phyloP scores from a whole-genome alignment of 2,888 invertebrate species.

The Acronicta alni region DNA sequence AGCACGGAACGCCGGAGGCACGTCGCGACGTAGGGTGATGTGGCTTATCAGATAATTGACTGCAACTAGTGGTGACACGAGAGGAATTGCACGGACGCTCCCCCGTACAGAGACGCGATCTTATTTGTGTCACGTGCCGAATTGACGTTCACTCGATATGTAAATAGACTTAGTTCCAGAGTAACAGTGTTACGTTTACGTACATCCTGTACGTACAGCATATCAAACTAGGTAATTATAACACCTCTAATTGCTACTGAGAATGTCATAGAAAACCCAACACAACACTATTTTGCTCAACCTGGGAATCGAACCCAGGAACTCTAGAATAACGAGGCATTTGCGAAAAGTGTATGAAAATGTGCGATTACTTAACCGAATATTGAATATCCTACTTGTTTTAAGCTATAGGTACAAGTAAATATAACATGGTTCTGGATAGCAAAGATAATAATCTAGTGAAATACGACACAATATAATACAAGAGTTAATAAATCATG shows the following conservation, averaged over 20 bases:
- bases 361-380: too few species aligned
- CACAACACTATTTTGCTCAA: too few species aligned
- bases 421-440: constrained; percentile 14
- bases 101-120: constrained; percentile 38
- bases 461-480: constrained; percentile 40
- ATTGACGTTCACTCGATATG: constrained; percentile 57
- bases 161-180: constrained; percentile 49
- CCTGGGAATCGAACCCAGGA: too few species aligned
- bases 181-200: constrained; percentile 42
- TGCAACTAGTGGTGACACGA: constrained; percentile 72
- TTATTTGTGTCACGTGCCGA: constrained; percentile 60
- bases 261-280: too few species aligned
- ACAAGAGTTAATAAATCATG: constrained; percentile 50
- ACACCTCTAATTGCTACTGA: not conserved
- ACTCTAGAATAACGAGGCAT: too few species aligned
- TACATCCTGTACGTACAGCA: constrained; percentile 12
- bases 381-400: too few species aligned
- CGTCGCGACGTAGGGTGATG: constrained; percentile 62
- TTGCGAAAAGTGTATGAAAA: too few species aligned
- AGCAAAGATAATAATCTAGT: constrained; percentile 21
- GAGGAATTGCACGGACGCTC: constrained; percentile 61
- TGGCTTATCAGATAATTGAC: constrained; percentile 85
- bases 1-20: constrained; percentile 57
- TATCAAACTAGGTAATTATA: constrained; percentile 9
- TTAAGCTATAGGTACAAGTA: constrained; percentile 12